Conservation (phyloP, 2,797 vertebrate genomes). For the Sebastolobus alascanus region DNA sequence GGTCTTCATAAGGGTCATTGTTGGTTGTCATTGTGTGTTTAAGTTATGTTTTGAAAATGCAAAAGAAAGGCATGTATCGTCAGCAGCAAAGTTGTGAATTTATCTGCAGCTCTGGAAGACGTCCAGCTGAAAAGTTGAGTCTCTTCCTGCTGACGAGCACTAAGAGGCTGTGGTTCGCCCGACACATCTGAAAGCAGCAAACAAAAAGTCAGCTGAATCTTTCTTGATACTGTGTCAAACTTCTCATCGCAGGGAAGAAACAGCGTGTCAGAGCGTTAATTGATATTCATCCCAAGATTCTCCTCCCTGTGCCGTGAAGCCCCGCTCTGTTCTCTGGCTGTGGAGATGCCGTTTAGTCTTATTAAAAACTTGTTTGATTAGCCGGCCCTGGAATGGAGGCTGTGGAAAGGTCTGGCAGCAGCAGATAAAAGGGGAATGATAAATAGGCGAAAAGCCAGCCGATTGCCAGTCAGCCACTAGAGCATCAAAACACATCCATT, state of each 20-base stretch:
- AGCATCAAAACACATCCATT: slow-evolving; percentile 92
- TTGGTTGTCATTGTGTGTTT: too few relatives aligned
- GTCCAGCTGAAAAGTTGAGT: slow-evolving; percentile 39
- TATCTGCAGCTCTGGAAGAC: slow-evolving; percentile 26
- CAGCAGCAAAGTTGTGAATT: background rate
- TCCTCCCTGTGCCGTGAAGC: slow-evolving; percentile 74
- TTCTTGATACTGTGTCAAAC: slow-evolving; percentile 74
- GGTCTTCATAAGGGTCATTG: too few relatives aligned
- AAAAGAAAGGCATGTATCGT: slow-evolving; percentile 18
- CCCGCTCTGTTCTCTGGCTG: slow-evolving; percentile 80
- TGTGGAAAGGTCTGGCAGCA: slow-evolving; percentile 89
- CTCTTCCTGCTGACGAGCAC: slow-evolving; percentile 47
- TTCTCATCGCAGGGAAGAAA: slow-evolving; percentile 60
- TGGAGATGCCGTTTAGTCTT: slow-evolving; percentile 88
- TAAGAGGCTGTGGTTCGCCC: slow-evolving; percentile 48
- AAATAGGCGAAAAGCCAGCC: slow-evolving; percentile 84
- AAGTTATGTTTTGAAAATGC: slow-evolving; percentile 6
- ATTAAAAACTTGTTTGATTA: slow-evolving; percentile 93
- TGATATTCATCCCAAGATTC: slow-evolving; percentile 86
- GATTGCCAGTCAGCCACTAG: slow-evolving; percentile 89
- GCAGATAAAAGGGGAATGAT: slow-evolving; percentile 94
- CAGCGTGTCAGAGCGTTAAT: slow-evolving; percentile 77
- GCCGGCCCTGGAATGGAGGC: slow-evolving; percentile 86
- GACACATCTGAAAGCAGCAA: slow-evolving; percentile 65
- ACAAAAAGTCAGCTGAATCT: slow-evolving; percentile 70